Conservation (phyloP, 1,140 invertebrate genomes). For the Sminthurides bifidus region DNA sequence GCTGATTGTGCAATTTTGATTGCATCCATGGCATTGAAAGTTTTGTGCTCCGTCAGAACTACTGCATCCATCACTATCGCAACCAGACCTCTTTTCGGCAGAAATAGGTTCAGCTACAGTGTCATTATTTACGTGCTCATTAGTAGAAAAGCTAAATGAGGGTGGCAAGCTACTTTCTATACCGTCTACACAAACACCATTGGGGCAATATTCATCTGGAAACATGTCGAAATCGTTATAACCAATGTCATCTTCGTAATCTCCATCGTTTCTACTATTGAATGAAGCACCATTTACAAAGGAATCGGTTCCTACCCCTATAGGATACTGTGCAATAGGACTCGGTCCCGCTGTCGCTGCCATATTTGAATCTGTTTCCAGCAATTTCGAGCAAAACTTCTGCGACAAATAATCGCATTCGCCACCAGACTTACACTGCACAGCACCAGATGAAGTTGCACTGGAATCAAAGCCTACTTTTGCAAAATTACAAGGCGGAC, state of each 20-base stretch:
- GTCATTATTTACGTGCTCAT: too few species aligned
- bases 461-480: not conserved
- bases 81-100: too few species aligned
- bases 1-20: too few species aligned
- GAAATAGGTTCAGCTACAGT: too few species aligned
- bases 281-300: too few species aligned
- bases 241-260: slow-evolving; percentile 15
- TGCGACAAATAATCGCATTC: too few species aligned
- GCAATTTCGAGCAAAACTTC: not conserved
- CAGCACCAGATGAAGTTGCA: not conserved
- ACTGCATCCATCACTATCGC: too few species aligned
- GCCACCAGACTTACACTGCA: too few species aligned
- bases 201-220: slow-evolving; percentile 30
- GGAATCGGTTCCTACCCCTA: slow-evolving; percentile 2
- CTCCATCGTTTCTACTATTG: slow-evolving; percentile 6
- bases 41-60: too few species aligned
- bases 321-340: slow-evolving; percentile 12
- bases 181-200: slow-evolving; percentile 10
- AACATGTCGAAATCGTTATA: slow-evolving; percentile 28
- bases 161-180: not conserved
- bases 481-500: not conserved
- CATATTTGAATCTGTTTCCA: not conserved
- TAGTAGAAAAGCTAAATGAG: too few species aligned
- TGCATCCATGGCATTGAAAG: too few species aligned
- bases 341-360: slow-evolving; percentile 13